Percentiles rank a stretch among this genome's conserved stretches.
Conservation (phyloP, 2,888 invertebrate species). For the Dicycla oo region DNA sequence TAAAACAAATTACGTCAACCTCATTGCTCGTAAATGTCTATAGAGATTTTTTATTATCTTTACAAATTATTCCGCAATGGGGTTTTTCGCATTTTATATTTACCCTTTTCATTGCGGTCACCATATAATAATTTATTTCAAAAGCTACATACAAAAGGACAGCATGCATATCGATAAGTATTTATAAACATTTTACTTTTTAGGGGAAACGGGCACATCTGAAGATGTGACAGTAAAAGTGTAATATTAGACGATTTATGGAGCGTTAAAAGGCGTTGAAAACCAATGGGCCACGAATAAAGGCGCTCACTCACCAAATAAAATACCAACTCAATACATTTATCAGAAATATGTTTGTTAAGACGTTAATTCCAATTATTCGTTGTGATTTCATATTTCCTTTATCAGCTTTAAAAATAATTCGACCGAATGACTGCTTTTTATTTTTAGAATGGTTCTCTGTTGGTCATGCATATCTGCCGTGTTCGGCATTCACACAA, state of each 20-base stretch:
- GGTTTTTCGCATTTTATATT: constrained; percentile 46
- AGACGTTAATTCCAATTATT: constrained; percentile 53
- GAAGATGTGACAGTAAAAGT: constrained; percentile 73
- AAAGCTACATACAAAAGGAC: constrained; percentile 25
- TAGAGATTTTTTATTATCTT: constrained; percentile 63
- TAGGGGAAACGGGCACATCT: constrained; percentile 61
- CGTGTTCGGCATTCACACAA: constrained; percentile 65
- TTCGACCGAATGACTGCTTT: constrained; percentile 47
- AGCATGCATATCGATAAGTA: constrained; percentile 30
- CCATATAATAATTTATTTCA: constrained; percentile 53
- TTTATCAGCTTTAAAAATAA: constrained; percentile 62
- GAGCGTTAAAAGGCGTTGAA: constrained; percentile 75
- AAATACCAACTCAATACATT: constrained; percentile 67
- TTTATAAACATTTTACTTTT: constrained; percentile 33
- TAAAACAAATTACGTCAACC: constrained; percentile 67
- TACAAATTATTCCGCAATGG: constrained; percentile 52
- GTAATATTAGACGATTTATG: constrained; percentile 80
- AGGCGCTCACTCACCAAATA: constrained; percentile 71
- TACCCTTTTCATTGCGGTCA: constrained; percentile 52
- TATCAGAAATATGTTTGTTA: constrained; percentile 54
- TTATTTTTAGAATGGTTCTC: constrained; percentile 65
- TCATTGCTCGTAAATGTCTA: constrained; percentile 65
- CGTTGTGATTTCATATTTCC: constrained; percentile 55
- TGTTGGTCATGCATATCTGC: constrained; percentile 54
- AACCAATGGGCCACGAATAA: constrained; percentile 75